Evolutionary conservation across 2,888 invertebrate genomes (phyloP).

Genomic region (Diachrysia chrysitis): DNA sequence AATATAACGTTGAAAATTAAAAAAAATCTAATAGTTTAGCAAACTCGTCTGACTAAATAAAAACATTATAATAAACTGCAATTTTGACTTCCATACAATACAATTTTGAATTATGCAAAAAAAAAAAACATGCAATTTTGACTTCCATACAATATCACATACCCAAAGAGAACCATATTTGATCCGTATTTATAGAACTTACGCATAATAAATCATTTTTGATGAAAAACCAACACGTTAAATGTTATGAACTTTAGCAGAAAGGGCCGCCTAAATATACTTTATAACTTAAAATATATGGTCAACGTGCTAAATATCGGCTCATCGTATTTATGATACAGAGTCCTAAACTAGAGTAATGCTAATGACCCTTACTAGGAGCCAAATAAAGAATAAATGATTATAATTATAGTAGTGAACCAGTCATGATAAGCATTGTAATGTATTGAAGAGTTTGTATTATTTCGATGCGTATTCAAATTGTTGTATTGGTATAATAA

Average conservation of each 20-base stretch:
- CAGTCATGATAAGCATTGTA: not conserved
- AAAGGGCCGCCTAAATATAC: no score
- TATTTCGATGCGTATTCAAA: not conserved
- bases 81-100: not conserved
- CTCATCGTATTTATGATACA: not conserved
- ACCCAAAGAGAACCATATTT: not conserved
- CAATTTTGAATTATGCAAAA: no score
- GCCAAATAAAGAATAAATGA: not conserved
- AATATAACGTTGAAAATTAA: not conserved
- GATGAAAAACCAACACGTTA: slow-evolving; percentile 57
- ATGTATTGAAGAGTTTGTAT: not conserved
- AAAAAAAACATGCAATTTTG: no score
- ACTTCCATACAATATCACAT: not conserved
- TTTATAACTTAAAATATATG: no score
- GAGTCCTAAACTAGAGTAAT: not conserved
- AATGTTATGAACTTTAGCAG: slow-evolving; percentile 8
- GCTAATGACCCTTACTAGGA: not conserved
- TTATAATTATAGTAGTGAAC: no score
- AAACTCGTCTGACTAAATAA: no score
- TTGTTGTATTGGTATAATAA: not conserved
- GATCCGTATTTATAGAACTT: not conserved
- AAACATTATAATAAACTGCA: not conserved
- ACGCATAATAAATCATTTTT: slow-evolving; percentile 49
- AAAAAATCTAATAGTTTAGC: no score
- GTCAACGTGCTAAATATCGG: not conserved